Base-by-base conservation (phyloP, 2,797 vertebrate genomes). In the Microctenopoma stevenorrisi region DNA sequence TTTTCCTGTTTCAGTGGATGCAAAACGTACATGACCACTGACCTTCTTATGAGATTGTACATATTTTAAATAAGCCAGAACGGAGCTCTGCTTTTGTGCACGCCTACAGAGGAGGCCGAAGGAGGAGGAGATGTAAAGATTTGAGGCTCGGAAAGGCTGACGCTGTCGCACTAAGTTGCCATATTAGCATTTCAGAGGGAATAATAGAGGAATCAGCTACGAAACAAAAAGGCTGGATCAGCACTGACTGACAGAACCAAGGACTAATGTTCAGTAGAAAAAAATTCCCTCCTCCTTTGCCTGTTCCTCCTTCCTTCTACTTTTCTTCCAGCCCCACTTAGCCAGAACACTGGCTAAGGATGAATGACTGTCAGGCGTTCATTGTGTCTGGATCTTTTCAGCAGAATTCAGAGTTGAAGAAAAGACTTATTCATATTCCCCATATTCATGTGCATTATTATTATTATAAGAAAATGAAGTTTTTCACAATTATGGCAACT, bases 151-250 rank as follows among this genome's bases (percentile, higher is more conserved):
- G 68, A 91, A 91, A 68, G 86, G 90, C 86, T 92, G 89, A 90
- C 53, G 69, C 69, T 70, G 84, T 74, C 14, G 35, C 80, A 55
- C 75, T 83, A 85, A 89, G 81, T 87, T 91, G 84, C 83, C 68
- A 80, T 86, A 93, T 93, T 93, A 92, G 88, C 90, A 91, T 92
- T 93, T 92, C 90, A 91, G 88, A 91, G 69, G 81, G 82, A 92
- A 89, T 84, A 83, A 78, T 54, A 77, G 79, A 92, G 75, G 82
- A 89, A 85, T 87, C 76, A 80, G 77, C 76, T 60, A 72, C 75
- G 78, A 82, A 77, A 88, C 81, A 88, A 90, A 93, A 90, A 88
- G 86, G 87, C 86, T 87, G 76, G 78, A 86, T 91, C 89, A 92
- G 91, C 89, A 86, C 79, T 84, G 90, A 88, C 83, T 87, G 89